Conservation (phyloP, 2,113 vertebrate species). For the Corythaixoides concolor region DNA sequence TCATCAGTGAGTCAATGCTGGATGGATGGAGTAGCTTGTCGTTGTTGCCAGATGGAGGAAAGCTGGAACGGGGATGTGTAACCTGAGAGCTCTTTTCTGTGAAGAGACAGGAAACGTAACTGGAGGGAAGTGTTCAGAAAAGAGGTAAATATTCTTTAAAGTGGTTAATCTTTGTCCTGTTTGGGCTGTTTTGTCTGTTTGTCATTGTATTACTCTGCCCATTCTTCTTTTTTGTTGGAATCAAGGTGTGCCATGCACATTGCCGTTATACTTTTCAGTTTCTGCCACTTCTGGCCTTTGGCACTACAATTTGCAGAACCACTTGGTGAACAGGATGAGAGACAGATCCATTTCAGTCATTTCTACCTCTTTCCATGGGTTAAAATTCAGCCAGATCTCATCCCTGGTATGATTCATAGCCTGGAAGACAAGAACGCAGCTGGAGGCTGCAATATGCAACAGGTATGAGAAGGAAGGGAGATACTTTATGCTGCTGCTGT, state of each 20-base stretch:
- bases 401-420: neutral
- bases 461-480: neutral
- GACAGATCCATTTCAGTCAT: neutral
- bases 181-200: neutral
- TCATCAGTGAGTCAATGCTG: neutral
- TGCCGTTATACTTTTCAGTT: neutral
- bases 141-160: conserved; percentile 34
- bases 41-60: neutral
- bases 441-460: neutral
- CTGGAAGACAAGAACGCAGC: neutral
- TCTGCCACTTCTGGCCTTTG: neutral
- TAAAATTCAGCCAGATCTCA: neutral
- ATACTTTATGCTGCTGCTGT: neutral
- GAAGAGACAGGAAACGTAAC: neutral
- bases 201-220: rapidly evolving
- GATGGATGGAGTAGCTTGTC: neutral
- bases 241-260: neutral
- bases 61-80: neutral
- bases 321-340: neutral
- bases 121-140: neutral
- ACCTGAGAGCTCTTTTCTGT: neutral
- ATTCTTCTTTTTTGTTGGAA: neutral
- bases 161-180: neutral
- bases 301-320: neutral
- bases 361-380: neutral